These are phyloP conservation scores for Acrobasis suavella DNA, from an alignment of 2,888 invertebrate genomes.

Conservation along the genomic window DNA sequence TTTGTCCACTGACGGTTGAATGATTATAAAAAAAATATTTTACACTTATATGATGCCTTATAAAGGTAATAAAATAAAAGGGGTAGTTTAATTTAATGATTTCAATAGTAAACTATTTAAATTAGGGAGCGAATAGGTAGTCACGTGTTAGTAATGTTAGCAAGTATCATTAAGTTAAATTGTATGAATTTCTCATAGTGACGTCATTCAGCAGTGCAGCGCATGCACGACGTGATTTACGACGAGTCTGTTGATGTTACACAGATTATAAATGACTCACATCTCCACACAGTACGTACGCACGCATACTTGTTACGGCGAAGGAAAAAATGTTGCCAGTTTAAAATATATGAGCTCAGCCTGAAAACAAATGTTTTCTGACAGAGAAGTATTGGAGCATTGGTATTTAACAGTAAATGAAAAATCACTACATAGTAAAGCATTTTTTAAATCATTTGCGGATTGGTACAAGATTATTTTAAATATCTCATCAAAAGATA, in stretches of 20 bases:
- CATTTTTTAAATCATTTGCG: neutral
- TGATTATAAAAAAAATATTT: neutral
- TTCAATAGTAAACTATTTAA: too few relatives aligned
- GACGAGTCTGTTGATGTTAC: conserved; percentile 12
- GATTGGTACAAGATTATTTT: neutral
- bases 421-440: conserved; percentile 5
- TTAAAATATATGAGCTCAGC: conserved; percentile 27
- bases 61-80: too few relatives aligned
- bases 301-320: conserved; percentile 23
- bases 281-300: conserved; percentile 16
- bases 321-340: conserved; percentile 28
- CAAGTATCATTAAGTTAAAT: neutral
- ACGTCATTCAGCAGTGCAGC: conserved; percentile 7
- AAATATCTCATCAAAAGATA: too few relatives aligned
- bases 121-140: neutral
- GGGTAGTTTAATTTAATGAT: too few relatives aligned
- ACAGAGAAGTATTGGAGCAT: conserved; percentile 18
- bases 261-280: conserved; percentile 19
- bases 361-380: conserved; percentile 21
- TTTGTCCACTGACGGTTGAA: neutral
- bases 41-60: too few relatives aligned
- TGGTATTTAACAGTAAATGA: conserved; percentile 11
- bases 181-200: conserved; percentile 3
- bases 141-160: neutral
- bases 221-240: conserved; percentile 20